Percentiles rank a stretch among this genome's conserved stretches.
Conservation (phyloP, 2,888 invertebrate genomes). For the Drosophila lacicola region DNA sequence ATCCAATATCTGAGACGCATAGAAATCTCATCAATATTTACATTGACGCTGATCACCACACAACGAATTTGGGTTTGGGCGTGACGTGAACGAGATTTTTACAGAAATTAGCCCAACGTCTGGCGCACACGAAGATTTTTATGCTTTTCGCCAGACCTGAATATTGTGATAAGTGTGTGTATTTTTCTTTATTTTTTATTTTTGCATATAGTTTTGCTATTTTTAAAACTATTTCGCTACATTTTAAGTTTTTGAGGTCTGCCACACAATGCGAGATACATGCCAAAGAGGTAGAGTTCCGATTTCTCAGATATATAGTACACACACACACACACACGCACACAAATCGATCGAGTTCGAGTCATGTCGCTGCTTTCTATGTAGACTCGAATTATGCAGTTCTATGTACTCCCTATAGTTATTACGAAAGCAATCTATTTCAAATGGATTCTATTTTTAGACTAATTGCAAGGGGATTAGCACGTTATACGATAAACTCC, state of each 20-base stretch:
- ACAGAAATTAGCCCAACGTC: conserved; percentile 30
- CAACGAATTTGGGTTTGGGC: conserved; percentile 5
- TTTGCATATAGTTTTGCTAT: conserved; percentile 69
- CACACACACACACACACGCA: conserved; percentile 1
- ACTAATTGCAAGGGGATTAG: conserved; percentile 39
- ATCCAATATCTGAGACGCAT: conserved; percentile 29
- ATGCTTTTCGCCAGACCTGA: conserved; percentile 31
- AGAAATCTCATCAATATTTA: conserved; percentile 54
- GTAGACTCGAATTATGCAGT: conserved; percentile 19
- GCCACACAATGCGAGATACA: conserved; percentile 16
- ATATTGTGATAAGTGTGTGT: conserved; percentile 41
- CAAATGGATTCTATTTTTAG: conserved; percentile 61
- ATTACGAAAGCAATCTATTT: conserved; percentile 70
- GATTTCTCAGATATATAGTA: conserved; percentile 48
- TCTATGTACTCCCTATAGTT: conserved; percentile 24
- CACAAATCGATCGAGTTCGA: conserved; percentile 25
- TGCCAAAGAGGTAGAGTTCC: conserved; percentile 48
- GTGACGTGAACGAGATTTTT: conserved; percentile 34
- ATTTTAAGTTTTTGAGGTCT: conserved; percentile 39
- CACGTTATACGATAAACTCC: conserved; percentile 49
- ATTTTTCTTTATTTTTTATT: conserved; percentile 28
- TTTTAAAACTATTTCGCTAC: conserved; percentile 67
- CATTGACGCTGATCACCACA: conserved; percentile 12
- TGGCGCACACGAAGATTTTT: conserved; percentile 28
- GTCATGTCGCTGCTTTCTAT: conserved; percentile 30